These are phyloP conservation scores for Drosophila dives DNA, from an alignment of 2,888 invertebrate genomes.

Conservation along the genomic window DNA sequence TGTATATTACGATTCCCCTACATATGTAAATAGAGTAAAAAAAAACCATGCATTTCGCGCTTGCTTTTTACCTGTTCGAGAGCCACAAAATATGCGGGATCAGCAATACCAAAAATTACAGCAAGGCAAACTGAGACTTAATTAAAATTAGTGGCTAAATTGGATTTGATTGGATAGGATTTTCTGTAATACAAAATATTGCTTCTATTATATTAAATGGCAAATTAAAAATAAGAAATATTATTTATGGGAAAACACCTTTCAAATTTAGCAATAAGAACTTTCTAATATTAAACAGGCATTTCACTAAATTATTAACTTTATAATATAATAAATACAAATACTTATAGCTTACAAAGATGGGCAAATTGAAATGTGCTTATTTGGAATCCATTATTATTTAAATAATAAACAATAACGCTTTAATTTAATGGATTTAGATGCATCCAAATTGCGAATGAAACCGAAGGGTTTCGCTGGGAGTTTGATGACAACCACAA, in stretches of 20 bases:
- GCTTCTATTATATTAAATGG: neutral
- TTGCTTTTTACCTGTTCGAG: constrained; percentile 11
- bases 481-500: constrained; percentile 29
- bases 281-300: neutral
- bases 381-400: constrained; percentile 50
- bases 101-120: neutral
- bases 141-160: neutral
- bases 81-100: neutral
- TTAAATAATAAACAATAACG: constrained; percentile 54
- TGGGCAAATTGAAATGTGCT: constrained; percentile 47
- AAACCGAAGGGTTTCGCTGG: neutral
- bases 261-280: neutral
- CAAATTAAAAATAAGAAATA: neutral
- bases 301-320: neutral
- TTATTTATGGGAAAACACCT: neutral
- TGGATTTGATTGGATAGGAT: no score
- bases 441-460: constrained; percentile 39
- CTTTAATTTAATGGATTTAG: constrained; percentile 60
- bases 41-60: constrained; percentile 2
- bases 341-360: constrained; percentile 25
- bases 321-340: constrained; percentile 8
- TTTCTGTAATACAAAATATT: neutral
- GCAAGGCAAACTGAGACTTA: neutral
- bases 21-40: constrained; percentile 17
- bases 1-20: constrained; percentile 33